A percentile compares a stretch with the other conserved stretches of the same genome.
phyloP scores from a whole-genome alignment of 2,888 invertebrate species.

The Anticlea derivata region DNA sequence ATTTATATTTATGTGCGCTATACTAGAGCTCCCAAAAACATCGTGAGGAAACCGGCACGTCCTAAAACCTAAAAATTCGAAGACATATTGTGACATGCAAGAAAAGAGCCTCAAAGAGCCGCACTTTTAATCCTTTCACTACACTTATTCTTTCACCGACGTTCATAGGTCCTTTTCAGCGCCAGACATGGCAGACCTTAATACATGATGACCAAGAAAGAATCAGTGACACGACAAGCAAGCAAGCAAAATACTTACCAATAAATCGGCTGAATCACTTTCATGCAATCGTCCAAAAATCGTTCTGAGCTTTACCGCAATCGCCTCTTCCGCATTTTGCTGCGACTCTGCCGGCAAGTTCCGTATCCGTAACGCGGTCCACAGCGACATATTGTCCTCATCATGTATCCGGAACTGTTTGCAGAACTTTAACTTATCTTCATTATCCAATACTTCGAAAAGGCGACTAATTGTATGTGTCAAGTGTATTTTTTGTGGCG shows the following conservation, averaged over 20 bases:
- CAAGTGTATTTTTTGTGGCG: slow-evolving; percentile 61
- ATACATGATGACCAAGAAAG: too few species aligned
- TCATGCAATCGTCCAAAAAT: slow-evolving; percentile 18
- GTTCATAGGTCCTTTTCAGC: too few species aligned
- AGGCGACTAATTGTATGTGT: slow-evolving; percentile 49
- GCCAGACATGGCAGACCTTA: too few species aligned
- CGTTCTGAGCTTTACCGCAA: slow-evolving; percentile 43
- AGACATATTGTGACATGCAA: too few species aligned
- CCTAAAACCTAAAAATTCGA: too few species aligned
- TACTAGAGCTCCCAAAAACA: too few species aligned
- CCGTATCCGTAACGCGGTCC: slow-evolving; percentile 53
- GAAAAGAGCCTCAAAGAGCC: too few species aligned
- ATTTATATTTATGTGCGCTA: too few species aligned
- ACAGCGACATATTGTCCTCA: slow-evolving; percentile 48
- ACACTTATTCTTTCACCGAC: too few species aligned
- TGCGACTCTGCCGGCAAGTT: slow-evolving; percentile 50
- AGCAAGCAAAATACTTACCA: slow-evolving; percentile 43
- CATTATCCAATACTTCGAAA: slow-evolving; percentile 50
- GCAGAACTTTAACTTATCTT: slow-evolving; percentile 54
- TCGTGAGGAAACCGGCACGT: too few species aligned
- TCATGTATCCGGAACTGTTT: slow-evolving; percentile 50
- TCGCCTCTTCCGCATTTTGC: slow-evolving; percentile 39
- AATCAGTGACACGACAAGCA: too few species aligned
- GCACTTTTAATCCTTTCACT: too few species aligned
- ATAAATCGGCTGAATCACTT: slow-evolving; percentile 20